These are phyloP conservation scores for Dasyprocta punctata DNA, from an alignment of 2,113 vertebrate genomes.

Conservation along the genomic window DNA sequence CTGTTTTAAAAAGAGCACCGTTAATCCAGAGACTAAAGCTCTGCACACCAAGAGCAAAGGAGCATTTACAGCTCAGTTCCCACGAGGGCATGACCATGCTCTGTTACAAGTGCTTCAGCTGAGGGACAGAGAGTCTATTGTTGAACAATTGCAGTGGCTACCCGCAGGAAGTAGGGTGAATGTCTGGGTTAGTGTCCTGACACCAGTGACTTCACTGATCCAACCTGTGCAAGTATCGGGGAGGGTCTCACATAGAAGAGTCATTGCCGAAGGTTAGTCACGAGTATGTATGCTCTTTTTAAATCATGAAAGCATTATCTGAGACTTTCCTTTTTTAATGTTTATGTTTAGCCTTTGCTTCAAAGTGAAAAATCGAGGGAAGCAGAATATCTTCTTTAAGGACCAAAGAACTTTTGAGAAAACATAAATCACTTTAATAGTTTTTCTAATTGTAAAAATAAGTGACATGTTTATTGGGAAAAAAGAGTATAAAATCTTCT, in stretches of 20 bases:
- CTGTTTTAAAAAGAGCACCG: slow-evolving; percentile 48
- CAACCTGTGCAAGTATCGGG: neutral
- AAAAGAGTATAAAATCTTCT: slow-evolving; percentile 12
- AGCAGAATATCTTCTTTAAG: slow-evolving; percentile 26
- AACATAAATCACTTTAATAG: neutral
- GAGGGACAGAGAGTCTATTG: slow-evolving; percentile 60
- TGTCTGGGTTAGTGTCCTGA: slow-evolving; percentile 63
- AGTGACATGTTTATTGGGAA: slow-evolving; percentile 51
- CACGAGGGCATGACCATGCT: slow-evolving; percentile 46
- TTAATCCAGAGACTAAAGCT: slow-evolving; percentile 53
- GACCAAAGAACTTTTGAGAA: slow-evolving; percentile 29
- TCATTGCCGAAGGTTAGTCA: neutral
- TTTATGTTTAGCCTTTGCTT: slow-evolving; percentile 25
- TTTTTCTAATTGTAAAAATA: slow-evolving; percentile 52
- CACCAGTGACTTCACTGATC: slow-evolving; percentile 49
- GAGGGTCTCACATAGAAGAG: neutral
- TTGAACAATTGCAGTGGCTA: slow-evolving; percentile 31
- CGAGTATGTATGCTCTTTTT: neutral
- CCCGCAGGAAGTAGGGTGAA: slow-evolving; percentile 63
- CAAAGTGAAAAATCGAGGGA: neutral
- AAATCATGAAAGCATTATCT: neutral
- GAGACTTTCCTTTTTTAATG: slow-evolving; percentile 28
- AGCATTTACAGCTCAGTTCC: slow-evolving; percentile 53
- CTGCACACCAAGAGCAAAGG: slow-evolving; percentile 50
- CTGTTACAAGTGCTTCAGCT: slow-evolving; percentile 29